Percentiles rank a stretch among this genome's conserved stretches.
phyloP scores from a whole-genome alignment of 2,888 invertebrate species.

The Carcina quercana region DNA sequence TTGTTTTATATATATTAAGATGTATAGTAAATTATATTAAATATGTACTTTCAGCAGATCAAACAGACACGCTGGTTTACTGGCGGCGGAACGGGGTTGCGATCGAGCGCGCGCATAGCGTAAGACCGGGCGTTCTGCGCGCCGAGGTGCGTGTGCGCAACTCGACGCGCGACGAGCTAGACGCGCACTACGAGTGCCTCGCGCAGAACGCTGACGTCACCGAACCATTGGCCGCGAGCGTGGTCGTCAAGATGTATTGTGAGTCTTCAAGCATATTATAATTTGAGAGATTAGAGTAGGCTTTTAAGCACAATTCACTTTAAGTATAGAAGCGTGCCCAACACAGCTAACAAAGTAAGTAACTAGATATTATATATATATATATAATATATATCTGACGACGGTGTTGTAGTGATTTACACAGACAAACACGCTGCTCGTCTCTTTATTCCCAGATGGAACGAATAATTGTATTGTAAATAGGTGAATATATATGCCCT shows the following conservation, averaged over 20 bases:
- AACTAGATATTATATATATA: too few species aligned
- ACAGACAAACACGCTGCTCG: too few species aligned
- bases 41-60: slow-evolving; percentile 21
- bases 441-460: too few species aligned
- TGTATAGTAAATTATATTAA: neutral
- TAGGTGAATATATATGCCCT: neutral
- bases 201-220: slow-evolving; percentile 54
- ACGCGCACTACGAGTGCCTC: slow-evolving; percentile 49
- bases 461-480: too few species aligned
- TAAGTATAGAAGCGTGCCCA: too few species aligned
- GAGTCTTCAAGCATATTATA: too few species aligned
- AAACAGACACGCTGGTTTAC: slow-evolving; percentile 38
- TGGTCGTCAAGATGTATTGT: slow-evolving; percentile 51
- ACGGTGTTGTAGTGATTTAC: too few species aligned
- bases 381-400: too few species aligned
- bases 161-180: slow-evolving; percentile 37
- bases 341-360: too few species aligned
- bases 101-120: slow-evolving; percentile 27
- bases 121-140: slow-evolving; percentile 27
- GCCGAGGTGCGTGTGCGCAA: slow-evolving; percentile 32
- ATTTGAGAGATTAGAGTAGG: too few species aligned
- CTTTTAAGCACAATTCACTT: too few species aligned
- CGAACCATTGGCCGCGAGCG: slow-evolving; percentile 35
- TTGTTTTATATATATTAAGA: too few species aligned
- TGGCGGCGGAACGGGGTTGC: slow-evolving; percentile 47